Percentiles rank a stretch among this genome's conserved stretches.
phyloP scores from a whole-genome alignment of 2,113 vertebrate species.

The Bagarius yarrelli region DNA sequence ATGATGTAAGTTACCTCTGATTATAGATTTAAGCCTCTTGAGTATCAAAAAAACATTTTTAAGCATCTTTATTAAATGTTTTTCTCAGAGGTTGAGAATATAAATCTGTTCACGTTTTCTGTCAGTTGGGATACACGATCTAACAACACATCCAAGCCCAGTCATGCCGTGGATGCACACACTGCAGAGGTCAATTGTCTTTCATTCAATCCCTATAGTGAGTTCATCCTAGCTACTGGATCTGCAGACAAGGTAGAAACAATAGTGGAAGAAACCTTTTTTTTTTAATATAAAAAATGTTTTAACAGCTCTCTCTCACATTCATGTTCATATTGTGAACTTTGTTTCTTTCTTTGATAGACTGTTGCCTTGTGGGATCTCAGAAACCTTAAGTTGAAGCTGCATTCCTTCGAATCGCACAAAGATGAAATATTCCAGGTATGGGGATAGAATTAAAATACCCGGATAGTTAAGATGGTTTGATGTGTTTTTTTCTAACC shows the following conservation, averaged over 20 bases:
- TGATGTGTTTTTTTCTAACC: background rate
- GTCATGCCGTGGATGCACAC: constrained; percentile 95
- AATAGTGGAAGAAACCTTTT: background rate
- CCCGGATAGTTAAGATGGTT: background rate
- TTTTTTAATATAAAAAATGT: too few relatives aligned
- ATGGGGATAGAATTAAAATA: constrained; percentile 39
- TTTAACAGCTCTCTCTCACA: too few relatives aligned
- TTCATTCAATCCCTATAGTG: constrained; percentile 96
- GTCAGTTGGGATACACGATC: constrained; percentile 94
- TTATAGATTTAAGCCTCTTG: background rate
- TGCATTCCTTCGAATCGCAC: constrained; percentile 98
- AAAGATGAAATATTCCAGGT: constrained; percentile 99
- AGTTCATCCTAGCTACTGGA: constrained; percentile 95
- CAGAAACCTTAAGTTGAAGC: constrained; percentile 93
- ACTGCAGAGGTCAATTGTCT: constrained; percentile 97
- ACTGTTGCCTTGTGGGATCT: constrained; percentile 97
- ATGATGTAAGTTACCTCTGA: constrained; percentile 85
- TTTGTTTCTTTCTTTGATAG: constrained; percentile 60
- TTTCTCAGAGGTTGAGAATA: background rate
- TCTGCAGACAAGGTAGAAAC: constrained; percentile 89
- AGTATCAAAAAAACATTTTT: background rate
- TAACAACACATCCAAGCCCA: constrained; percentile 97
- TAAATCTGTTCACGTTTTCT: background rate
- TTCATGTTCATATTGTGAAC: background rate
- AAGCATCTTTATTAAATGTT: background rate